Base-by-base conservation (phyloP, 2,113 vertebrate species). In the Muntiacus reevesi region DNA sequence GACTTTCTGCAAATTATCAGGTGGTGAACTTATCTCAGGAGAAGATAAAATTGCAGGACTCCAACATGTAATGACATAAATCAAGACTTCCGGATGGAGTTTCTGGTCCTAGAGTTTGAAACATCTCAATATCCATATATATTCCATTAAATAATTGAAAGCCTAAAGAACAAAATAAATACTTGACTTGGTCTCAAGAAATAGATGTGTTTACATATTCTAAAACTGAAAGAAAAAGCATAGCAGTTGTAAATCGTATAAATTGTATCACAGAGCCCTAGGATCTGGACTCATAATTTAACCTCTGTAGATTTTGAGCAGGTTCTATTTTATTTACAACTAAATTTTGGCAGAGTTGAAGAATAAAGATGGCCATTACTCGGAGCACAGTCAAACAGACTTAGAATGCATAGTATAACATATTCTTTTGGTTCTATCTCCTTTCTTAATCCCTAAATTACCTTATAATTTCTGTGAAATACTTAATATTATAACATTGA, bases 291-390 rank as follows among this genome's bases (percentile, higher is more conserved):
- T 30, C 40, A 78, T 74, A 95, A 93, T 79, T 71, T 71, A 90
- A 12, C 27, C 17, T 93, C 30, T 62, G 21, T 45, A 85, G 33
- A 45, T 89, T 97, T 76, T 95, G 45, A 91, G 30, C 21, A 74
- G 67, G 12, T 97, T 95, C 40, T 85, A 45, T 50, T 74, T 81
- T 76, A 96, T 95, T 93, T 91, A 84, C 43, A 91, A 85, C n/a
- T 45, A 74, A 84, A 57, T 91, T 79, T 93, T 74, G 52, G 50
- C 76, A 85, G 15, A 62, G 5, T 52, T 28, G 45, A 84, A 43
- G 45, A 71, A 91, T 85, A n/a, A 62, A 97, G 54, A 7, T 79
- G 84, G 45, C 3, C 47, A 86, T 82, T 81, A n/a, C 30, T 33
- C 3, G 36, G 57, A 86, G 6, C 36, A 84, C 28, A 55, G 6